A percentile compares a stretch with the other conserved stretches of the same genome.
Conservation (phyloP, 1,140 invertebrate species). For the Eumeta japonica region DNA sequence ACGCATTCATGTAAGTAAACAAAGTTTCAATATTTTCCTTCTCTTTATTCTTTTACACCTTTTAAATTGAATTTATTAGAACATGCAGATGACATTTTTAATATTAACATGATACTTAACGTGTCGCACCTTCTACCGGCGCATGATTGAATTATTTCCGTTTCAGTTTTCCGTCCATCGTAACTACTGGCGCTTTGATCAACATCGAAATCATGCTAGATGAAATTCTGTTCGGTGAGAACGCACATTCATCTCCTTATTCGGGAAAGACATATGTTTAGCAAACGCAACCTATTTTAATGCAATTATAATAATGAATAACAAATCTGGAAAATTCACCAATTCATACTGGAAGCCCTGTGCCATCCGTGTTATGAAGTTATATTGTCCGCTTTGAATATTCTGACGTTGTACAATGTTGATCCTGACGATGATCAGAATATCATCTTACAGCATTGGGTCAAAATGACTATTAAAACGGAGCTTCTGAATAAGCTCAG, state of each 20-base stretch:
- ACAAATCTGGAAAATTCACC: constrained; percentile 9
- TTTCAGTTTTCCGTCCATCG: constrained; percentile 30
- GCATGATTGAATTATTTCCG: constrained; percentile 12
- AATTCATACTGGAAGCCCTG: too few species aligned
- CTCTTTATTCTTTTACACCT: too few species aligned
- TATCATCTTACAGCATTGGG: constrained; percentile 24
- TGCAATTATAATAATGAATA: constrained; percentile 18
- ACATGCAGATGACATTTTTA: too few species aligned
- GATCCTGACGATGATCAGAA: constrained; percentile 20
- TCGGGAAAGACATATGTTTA: constrained; percentile 28
- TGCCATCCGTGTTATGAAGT: constrained; percentile 31
- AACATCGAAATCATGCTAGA: constrained; percentile 17
- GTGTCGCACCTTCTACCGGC: too few species aligned
- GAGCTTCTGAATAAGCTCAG: constrained; percentile 10
- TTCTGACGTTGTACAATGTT: constrained; percentile 23
- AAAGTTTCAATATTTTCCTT: too few species aligned
- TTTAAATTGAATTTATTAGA: too few species aligned
- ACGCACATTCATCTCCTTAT: constrained; percentile 7
- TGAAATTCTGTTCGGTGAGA: constrained; percentile 16
- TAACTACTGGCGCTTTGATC: constrained; percentile 14
- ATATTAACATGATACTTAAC: too few species aligned
- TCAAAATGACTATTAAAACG: constrained; percentile 7
- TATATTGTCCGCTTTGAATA: constrained; percentile 24
- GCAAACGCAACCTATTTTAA: constrained; percentile 22
- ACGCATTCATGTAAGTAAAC: too few species aligned